A percentile compares a stretch with the other conserved stretches of the same genome.
Conservation (phyloP, 2,797 vertebrate species). For the Catamblyrhynchus diadema region DNA sequence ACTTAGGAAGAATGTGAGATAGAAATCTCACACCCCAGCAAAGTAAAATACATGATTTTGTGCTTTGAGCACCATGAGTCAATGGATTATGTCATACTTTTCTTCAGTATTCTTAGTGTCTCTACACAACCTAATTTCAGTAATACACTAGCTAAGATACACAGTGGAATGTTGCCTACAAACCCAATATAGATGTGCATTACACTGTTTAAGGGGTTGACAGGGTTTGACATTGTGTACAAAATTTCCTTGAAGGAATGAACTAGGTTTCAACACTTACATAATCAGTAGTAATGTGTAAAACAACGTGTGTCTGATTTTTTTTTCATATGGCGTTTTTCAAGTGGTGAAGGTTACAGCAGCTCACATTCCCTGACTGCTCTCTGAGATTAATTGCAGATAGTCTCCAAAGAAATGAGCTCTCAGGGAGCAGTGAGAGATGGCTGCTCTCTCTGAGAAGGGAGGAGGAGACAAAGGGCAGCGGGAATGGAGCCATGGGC, state of each 20-base stretch:
- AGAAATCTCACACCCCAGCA: not conserved
- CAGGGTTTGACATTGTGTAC: not conserved
- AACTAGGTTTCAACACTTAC: not conserved
- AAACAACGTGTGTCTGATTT: not conserved
- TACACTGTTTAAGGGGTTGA: not conserved
- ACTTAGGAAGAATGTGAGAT: not conserved
- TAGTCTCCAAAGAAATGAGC: not conserved
- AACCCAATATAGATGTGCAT: not conserved
- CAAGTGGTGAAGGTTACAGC: not conserved
- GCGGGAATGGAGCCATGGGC: not conserved
- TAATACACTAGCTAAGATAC: not conserved
- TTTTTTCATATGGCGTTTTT: not conserved
- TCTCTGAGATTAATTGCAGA: not conserved
- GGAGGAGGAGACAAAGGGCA: rapidly evolving
- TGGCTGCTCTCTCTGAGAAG: not conserved
- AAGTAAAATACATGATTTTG: not conserved
- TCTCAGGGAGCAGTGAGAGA: not conserved
- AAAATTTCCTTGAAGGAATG: not conserved
- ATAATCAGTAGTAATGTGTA: not conserved
- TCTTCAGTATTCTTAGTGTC: not conserved
- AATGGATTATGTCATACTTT: not conserved
- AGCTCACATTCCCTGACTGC: not conserved
- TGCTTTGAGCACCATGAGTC: not conserved
- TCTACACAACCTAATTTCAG: not conserved
- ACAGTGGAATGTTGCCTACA: not conserved